Evolutionary conservation across 2,888 invertebrate species (phyloP), one percentile per base, ranked within the genome.

Genomic region (Lasioglossum oenotherae): DNA sequence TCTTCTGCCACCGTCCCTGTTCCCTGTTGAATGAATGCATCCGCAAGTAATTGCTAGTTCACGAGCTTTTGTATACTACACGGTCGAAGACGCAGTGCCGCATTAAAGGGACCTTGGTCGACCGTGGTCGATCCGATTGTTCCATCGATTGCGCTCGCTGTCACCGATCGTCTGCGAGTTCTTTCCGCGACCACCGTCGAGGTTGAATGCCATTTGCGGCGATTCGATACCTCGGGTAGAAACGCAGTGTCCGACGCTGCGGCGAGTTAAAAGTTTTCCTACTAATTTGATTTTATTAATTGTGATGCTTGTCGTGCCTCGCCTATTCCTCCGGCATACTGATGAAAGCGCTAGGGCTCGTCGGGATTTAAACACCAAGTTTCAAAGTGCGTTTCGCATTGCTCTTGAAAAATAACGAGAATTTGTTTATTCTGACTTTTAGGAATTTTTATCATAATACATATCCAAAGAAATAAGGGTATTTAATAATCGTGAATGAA

Each of bases 201-300:
- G 71, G 23, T n/a, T 72, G 57, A 12, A 57, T 44, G 57, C 57
- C 44, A 72, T 72, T 57, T 78, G 53, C 53, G 19, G 53, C 23
- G 69, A 78, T n/a, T 69, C 69, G 78, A 49, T 78, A 19, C 78
- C 49, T 71, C 69, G 27, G 10, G 49, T 38, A 38, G 67, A 78
- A 78, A 67, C 27, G 19, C 53, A 41, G 41, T 19, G 38, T 41
- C 38, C 69, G 27, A 53, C 49, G 38, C 19, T 41, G 69, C 78
- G 69, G 35, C n/a, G 23, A 38, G 19, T 53, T 72, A 4, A 27
- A 78, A 19, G 27, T 64, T 35, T 69, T 14, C 35, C n/a, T 77
- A 31, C 46, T 77, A 49, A 69, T 77, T 77, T 69, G 46, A 64
- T 76, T 31, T 46, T 77, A 69, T 77, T 77, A 69, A 77, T 35